Evolutionary conservation across 2,888 invertebrate species (phyloP), one percentile per base, ranked within the genome.

Genomic region (Drosophila vallismaia): DNA sequence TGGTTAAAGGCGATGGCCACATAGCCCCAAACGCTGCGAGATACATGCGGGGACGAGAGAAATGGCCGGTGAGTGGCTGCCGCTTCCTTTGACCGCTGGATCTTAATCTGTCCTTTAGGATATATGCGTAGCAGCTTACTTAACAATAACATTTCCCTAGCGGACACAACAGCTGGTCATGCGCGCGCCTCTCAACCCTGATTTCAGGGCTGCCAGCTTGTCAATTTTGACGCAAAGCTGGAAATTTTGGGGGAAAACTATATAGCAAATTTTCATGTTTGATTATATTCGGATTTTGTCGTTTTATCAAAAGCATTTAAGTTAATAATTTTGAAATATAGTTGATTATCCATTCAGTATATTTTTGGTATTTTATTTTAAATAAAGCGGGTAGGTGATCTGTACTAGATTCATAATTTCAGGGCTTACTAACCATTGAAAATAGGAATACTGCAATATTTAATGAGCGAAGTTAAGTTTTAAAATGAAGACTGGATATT

Each of bases 1-100:
- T 92, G 93, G 88, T 95, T 95, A 81, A 95, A 95, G 0, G 92
- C 92, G 10, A 90, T 69, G 0, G 91, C 90, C n/a, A 92, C 91
- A 77, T 91, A 92, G 2, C 83, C 88, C 92, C 92, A 91, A 1
- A 91, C 59, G 1, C 19, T 38, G 3, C 64, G 55, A 5, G 26
- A 9, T 0, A 33, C 19, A 1, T 76, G 70, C 0, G 12, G 28
- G 29, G 8, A 6, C 0, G 29, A n/a, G 1, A 44, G 8, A 10
- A 40, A 19, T 2, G 8, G 14, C 5, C 24, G 24, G 19, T 24
- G 24, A 19, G 42, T 9, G 14, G 42, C 4, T 9, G 42, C 8
- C 5, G 48, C 40, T 12, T 59, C 40, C 6, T 38, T 68, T 0
- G 44, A n/a, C 4, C 44, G 12, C 9, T 10, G 24, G 24, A 14